A percentile compares a stretch with the other conserved stretches of the same genome.
These are phyloP conservation scores for Napeogenes sylphis DNA, from an alignment of 2,888 invertebrate genomes.

Conservation along the genomic window DNA sequence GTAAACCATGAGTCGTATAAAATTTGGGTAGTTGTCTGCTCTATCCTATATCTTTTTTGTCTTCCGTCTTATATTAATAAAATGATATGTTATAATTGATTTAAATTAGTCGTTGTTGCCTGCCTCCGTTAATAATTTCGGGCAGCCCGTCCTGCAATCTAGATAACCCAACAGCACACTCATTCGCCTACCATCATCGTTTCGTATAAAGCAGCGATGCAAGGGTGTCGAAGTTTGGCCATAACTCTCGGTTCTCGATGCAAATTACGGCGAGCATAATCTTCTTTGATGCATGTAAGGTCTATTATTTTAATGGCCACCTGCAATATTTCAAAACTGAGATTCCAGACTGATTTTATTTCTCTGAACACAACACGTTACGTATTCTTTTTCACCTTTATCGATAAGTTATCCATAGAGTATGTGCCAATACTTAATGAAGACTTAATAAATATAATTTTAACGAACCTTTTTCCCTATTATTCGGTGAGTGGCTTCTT, in stretches of 20 bases:
- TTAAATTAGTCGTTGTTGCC: no score
- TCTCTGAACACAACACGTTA: background rate
- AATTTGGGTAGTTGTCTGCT: no score
- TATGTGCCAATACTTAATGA: background rate
- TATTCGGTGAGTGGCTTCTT: slow-evolving; percentile 83
- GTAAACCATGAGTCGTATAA: no score
- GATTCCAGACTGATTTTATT: background rate
- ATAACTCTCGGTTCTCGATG: slow-evolving; percentile 85
- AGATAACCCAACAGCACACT: no score
- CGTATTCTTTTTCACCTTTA: background rate
- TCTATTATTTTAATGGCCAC: slow-evolving; percentile 88
- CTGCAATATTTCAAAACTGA: slow-evolving; percentile 49
- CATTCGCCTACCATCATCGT: slow-evolving; percentile 77
- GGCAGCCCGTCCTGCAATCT: no score
- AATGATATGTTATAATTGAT: no score
- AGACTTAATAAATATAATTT: background rate
- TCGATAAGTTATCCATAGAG: background rate
- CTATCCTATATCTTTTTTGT: no score
- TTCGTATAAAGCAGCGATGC: slow-evolving; percentile 84
- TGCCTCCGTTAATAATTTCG: no score
- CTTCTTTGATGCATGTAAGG: slow-evolving; percentile 82
- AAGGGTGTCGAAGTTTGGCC: slow-evolving; percentile 83
- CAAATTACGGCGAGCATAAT: slow-evolving; percentile 83
- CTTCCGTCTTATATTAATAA: no score
- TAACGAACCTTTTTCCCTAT: slow-evolving; percentile 81